These are phyloP conservation scores for Siniperca knerii DNA, from an alignment of 2,113 vertebrate species.

Conservation along the genomic window DNA sequence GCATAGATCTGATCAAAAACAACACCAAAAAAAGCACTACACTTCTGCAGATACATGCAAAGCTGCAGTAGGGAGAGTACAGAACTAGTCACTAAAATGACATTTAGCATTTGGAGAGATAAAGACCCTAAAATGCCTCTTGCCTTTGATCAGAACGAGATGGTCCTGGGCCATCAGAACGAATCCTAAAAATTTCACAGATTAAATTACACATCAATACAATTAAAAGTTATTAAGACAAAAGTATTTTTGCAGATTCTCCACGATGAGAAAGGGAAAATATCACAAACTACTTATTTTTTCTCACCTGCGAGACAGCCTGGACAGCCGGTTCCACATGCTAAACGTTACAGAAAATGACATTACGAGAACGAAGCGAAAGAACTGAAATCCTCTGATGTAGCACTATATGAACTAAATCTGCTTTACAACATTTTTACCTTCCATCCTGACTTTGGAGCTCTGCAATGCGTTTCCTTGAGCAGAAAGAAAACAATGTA, in stretches of 20 bases:
- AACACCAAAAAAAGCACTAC: not conserved
- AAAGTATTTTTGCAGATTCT: not conserved
- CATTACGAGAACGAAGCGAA: not conserved
- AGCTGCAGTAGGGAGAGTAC: not conserved
- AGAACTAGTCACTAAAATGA: not conserved
- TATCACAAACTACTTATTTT: not conserved
- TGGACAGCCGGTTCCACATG: slow-evolving; percentile 75
- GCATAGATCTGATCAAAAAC: not conserved
- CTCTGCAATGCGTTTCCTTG: slow-evolving; percentile 70
- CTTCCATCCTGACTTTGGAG: slow-evolving; percentile 69
- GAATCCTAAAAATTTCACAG: slow-evolving; percentile 50
- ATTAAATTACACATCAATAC: not conserved
- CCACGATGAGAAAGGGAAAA: not conserved
- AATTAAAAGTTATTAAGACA: not conserved
- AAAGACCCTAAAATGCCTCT: not conserved
- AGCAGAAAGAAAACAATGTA: not conserved
- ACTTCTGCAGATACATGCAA: slow-evolving; percentile 13
- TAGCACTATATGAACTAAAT: not conserved
- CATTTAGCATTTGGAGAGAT: not conserved
- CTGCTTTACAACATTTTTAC: slow-evolving; percentile 42
- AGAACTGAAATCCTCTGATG: not conserved
- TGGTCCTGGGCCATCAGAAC: slow-evolving; percentile 16
- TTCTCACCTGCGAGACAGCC: slow-evolving; percentile 76
- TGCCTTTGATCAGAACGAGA: slow-evolving; percentile 60
- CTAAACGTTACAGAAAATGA: slow-evolving; percentile 53